phyloP scores from a whole-genome alignment of 1,140 invertebrate species.

The Brachionus angularis region DNA sequence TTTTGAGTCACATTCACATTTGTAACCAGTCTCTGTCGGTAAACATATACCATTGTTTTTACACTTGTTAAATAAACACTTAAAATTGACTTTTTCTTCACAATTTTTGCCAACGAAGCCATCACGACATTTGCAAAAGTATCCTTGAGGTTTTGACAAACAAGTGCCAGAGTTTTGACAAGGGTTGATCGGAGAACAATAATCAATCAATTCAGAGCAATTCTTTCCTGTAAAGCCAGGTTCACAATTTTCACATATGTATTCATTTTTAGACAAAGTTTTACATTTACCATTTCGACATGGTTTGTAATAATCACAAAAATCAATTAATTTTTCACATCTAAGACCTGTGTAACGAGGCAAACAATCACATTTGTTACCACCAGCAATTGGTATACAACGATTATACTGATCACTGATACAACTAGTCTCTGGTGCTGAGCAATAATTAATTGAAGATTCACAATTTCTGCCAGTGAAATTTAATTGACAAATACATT shows the following conservation, averaged over 20 bases:
- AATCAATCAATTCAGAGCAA: conserved; percentile 31
- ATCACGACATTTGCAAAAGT: conserved; percentile 74
- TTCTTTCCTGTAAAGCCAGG: conserved; percentile 39
- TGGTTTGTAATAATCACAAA: conserved; percentile 15
- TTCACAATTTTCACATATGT: conserved; percentile 37
- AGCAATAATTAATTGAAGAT: conserved; percentile 25
- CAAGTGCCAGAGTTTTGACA: conserved; percentile 44
- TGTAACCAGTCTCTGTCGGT: conserved; percentile 10
- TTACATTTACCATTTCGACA: conserved; percentile 38
- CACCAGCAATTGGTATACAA: conserved; percentile 26
- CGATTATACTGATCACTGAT: neutral
- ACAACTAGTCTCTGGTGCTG: neutral
- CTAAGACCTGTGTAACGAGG: conserved; percentile 30
- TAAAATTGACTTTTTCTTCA: conserved; percentile 4
- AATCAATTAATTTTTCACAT: conserved; percentile 40
- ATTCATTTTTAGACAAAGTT: neutral
- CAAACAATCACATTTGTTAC: conserved; percentile 35
- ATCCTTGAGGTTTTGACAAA: conserved; percentile 60
- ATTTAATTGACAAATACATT: conserved; percentile 48
- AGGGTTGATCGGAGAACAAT: conserved; percentile 35
- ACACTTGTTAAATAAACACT: conserved; percentile 28
- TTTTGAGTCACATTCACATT: conserved; percentile 17
- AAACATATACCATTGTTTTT: conserved; percentile 23
- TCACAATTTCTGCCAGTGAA: conserved; percentile 48
- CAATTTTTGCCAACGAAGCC: conserved; percentile 70